Conservation (phyloP, 1,140 invertebrate genomes). For the Diorhabda elongata region DNA sequence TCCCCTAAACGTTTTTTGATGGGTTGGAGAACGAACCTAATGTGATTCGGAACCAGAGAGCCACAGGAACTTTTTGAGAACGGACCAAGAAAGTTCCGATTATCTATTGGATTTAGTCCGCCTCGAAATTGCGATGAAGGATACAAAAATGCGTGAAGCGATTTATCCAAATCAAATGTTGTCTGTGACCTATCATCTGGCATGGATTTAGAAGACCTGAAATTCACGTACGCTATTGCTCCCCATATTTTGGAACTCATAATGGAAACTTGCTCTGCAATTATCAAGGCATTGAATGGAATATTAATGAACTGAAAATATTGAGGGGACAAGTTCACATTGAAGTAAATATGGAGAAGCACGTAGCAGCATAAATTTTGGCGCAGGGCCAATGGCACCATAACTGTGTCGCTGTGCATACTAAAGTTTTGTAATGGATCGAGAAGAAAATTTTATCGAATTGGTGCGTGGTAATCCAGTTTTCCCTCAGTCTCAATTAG, state of each 20-base stretch:
- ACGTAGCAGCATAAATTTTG: neutral
- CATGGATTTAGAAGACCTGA: constrained; percentile 14
- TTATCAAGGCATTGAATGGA: constrained; percentile 12
- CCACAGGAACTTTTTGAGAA: constrained; percentile 24
- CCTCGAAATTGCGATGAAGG: constrained; percentile 22
- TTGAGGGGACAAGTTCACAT: neutral
- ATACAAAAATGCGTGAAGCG: too few relatives aligned
- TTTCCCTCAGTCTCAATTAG: too few relatives aligned
- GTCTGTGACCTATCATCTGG: constrained; percentile 36
- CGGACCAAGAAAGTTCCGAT: constrained; percentile 19
- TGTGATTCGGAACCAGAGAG: constrained; percentile 22
- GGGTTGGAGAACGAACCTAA: too few relatives aligned
- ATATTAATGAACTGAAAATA: neutral
- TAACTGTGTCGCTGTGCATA: too few relatives aligned
- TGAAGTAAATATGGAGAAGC: neutral
- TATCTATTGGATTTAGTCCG: constrained; percentile 24
- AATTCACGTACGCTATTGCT: too few relatives aligned
- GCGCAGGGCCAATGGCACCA: too few relatives aligned
- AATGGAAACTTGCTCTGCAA: constrained; percentile 19
- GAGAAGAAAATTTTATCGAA: too few relatives aligned
- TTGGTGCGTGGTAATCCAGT: too few relatives aligned
- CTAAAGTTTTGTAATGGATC: too few relatives aligned
- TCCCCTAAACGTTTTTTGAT: neutral
- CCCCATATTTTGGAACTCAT: constrained; percentile 14
- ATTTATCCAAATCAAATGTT: constrained; percentile 21